These are phyloP conservation scores for Bergia puertoricense DNA, from an alignment of 92 coral and sea anemone genomes.

Conservation along the genomic window DNA sequence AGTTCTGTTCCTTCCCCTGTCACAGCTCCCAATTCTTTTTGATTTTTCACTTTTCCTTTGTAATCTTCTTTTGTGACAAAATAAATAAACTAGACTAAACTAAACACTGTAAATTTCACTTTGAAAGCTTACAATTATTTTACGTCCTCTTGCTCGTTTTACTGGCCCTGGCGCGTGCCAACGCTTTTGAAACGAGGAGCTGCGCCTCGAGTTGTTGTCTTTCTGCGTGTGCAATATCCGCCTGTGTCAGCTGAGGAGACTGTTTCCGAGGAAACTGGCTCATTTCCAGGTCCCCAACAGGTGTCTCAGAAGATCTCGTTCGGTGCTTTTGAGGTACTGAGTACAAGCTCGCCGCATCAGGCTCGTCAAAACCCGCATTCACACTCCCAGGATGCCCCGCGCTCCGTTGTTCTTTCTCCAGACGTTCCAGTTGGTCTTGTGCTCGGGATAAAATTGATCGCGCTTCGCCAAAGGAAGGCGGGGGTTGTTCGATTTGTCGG, in stretches of 20 bases:
- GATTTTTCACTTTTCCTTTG: no score
- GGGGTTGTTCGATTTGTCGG: slow-evolving; percentile 51
- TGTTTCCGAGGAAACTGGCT: slow-evolving; percentile 16
- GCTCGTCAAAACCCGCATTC: slow-evolving; percentile 17
- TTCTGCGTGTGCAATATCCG: slow-evolving; percentile 67
- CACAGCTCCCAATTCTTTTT: no score
- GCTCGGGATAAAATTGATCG: slow-evolving; percentile 79
- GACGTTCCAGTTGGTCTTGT: slow-evolving; percentile 69
- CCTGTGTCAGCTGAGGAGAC: slow-evolving; percentile 38
- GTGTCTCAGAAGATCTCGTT: neutral
- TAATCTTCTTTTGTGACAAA: no score
- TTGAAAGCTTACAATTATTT: neutral
- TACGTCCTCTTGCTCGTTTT: neutral
- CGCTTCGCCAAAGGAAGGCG: slow-evolving; percentile 76
- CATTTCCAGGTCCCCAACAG: neutral
- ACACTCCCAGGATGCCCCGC: slow-evolving; percentile 20
- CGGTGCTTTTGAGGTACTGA: slow-evolving; percentile 13
- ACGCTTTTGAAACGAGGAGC: slow-evolving; percentile 79
- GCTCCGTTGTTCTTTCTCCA: slow-evolving; percentile 60
- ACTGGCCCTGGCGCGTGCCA: slow-evolving; percentile 77
- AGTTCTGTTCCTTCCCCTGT: no score
- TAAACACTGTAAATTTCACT: neutral
- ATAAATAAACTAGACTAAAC: neutral
- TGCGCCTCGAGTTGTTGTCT: slow-evolving; percentile 85
- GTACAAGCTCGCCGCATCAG: slow-evolving; percentile 7